A percentile compares a stretch with the other conserved stretches of the same genome.
phyloP scores from a whole-genome alignment of 23 tunicate species.

The Botrylloides violaceus region DNA sequence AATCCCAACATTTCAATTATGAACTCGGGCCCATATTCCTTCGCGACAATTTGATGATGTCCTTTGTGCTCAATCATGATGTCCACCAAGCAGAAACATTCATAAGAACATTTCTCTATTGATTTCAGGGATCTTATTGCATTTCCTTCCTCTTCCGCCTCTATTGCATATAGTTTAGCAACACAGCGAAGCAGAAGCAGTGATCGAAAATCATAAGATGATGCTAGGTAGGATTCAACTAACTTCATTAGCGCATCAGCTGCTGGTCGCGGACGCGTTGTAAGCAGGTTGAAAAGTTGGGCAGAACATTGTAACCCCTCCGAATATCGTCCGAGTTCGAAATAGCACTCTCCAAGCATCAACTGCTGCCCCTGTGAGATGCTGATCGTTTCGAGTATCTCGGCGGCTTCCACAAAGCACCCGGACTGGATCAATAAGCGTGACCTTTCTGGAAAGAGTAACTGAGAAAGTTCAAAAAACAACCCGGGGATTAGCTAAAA shows the following conservation, averaged over 20 bases:
- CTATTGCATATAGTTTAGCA: neutral
- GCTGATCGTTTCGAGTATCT: neutral
- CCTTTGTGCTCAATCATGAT: neutral
- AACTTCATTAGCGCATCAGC: neutral
- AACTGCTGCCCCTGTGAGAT: neutral
- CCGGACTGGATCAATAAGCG: neutral
- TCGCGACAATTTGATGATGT: neutral
- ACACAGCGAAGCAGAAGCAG: neutral
- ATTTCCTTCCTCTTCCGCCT: neutral
- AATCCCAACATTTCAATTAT: neutral
- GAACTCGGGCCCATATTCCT: slow-evolving; percentile 4
- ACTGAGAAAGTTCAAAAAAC: too few relatives aligned
- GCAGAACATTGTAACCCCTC: neutral
- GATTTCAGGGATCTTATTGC: neutral
- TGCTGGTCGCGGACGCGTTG: neutral
- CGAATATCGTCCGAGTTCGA: neutral
- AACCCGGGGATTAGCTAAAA: too few relatives aligned
- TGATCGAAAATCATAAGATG: neutral
- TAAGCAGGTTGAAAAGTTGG: neutral
- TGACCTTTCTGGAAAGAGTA: slow-evolving; percentile 1
- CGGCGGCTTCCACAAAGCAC: neutral
- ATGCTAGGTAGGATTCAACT: neutral
- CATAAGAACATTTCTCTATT: slow-evolving; percentile 5
- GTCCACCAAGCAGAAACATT: neutral
- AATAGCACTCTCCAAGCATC: slow-evolving; percentile 7